A percentile compares a stretch with the other conserved stretches of the same genome.
Conservation (phyloP, 2,888 invertebrate species). For the Leptopterna dolabrata region DNA sequence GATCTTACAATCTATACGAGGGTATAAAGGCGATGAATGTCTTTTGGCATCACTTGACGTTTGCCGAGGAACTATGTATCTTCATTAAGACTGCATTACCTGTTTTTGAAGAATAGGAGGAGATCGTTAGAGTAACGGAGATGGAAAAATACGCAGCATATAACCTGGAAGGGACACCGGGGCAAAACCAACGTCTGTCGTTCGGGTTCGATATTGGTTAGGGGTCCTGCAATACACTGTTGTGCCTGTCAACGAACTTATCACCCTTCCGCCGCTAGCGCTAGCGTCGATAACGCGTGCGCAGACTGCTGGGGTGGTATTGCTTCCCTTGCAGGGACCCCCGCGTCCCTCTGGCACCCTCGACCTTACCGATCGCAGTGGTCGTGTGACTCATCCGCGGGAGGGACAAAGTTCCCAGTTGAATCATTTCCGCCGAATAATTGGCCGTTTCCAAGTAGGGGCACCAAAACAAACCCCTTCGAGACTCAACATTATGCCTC, state of each 20-base stretch:
- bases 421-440: constrained; percentile 35
- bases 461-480: background rate
- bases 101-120: background rate
- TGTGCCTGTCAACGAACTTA: constrained; percentile 13
- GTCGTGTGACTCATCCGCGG: constrained; percentile 24
- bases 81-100: background rate
- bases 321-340: background rate
- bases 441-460: constrained; percentile 2
- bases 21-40: too few species aligned
- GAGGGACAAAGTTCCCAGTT: background rate
- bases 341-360: background rate
- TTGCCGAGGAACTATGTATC: too few species aligned
- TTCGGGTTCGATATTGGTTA: background rate
- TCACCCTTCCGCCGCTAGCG: constrained; percentile 10
- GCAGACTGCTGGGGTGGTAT: background rate
- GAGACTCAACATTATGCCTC: too few species aligned
- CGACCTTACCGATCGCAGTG: constrained; percentile 1
- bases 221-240: constrained; percentile 21
- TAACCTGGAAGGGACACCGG: background rate
- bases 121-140: background rate
- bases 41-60: too few species aligned
- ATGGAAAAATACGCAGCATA: constrained; percentile 4
- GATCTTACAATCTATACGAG: too few species aligned
- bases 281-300: background rate
- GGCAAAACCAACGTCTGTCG: background rate